Evolutionary conservation across 2,113 vertebrate species (phyloP).

Genomic region (Takifugu flavidus): DNA sequence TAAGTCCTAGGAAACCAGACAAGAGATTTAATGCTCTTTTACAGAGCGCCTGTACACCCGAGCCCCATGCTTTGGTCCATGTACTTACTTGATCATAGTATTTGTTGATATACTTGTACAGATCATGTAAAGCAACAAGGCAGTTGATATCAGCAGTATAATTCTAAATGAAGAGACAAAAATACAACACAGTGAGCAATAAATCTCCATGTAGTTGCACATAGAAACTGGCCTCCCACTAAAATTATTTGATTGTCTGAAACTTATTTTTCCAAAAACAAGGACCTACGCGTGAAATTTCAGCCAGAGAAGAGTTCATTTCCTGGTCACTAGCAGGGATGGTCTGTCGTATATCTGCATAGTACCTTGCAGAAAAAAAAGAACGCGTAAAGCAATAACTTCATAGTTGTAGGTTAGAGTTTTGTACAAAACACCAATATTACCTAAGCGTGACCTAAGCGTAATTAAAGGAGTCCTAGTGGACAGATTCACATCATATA

Average conservation of each 20-base stretch:
- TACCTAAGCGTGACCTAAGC: too few relatives aligned
- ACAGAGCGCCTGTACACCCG: too few relatives aligned
- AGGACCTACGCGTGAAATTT: conserved; percentile 87
- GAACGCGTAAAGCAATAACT: background rate
- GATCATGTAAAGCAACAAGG: conserved; percentile 89
- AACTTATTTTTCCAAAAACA: conserved; percentile 9
- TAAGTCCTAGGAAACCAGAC: too few relatives aligned
- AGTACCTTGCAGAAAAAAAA: conserved; percentile 77
- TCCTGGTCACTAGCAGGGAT: conserved; percentile 96
- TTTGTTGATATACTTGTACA: conserved; percentile 99
- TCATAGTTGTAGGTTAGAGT: background rate
- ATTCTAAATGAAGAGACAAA: conserved; percentile 76
- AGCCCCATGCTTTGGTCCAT: background rate
- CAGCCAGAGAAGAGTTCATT: conserved; percentile 95
- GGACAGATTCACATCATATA: too few relatives aligned
- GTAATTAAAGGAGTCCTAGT: too few relatives aligned
- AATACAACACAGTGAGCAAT: conserved; percentile 21
- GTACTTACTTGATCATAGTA: conserved; percentile 94
- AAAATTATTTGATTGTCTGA: conserved; percentile 24
- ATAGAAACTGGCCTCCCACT: background rate
- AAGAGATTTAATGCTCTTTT: too few relatives aligned
- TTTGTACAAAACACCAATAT: too few relatives aligned
- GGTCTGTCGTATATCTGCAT: conserved; percentile 90
- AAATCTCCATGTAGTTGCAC: conserved; percentile 23
- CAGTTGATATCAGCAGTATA: conserved; percentile 92